Evolutionary conservation across 1,140 invertebrate species (phyloP).

Genomic region (Mya arenaria): DNA sequence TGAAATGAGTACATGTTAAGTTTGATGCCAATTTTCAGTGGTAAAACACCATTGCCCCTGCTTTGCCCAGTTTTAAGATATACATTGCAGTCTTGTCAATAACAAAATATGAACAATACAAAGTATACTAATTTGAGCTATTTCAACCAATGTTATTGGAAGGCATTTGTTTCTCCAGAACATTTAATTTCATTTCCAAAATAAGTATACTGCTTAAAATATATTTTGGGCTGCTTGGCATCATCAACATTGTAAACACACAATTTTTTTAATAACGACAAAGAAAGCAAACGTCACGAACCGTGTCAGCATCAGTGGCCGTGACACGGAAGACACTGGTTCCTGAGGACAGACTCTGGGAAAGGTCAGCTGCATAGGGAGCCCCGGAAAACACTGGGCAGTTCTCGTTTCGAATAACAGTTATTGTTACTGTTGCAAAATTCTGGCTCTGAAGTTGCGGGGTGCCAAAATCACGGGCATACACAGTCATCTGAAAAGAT

Average conservation of each 20-base stretch:
- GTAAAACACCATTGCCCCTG: too few species aligned
- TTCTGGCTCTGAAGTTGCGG: conserved; percentile 41
- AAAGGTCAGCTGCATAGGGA: conserved; percentile 47
- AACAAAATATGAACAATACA: too few species aligned
- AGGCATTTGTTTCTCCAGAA: not conserved
- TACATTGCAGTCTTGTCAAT: too few species aligned
- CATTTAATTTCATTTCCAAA: not conserved
- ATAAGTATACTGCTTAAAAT: too few species aligned
- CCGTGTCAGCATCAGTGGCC: conserved; percentile 75
- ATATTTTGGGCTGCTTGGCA: too few species aligned
- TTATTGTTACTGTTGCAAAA: conserved; percentile 64
- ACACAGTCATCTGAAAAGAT: conserved; percentile 63
- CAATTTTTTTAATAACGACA: not conserved
- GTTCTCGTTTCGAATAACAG: conserved; percentile 64
- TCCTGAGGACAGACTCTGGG: conserved; percentile 41
- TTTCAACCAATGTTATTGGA: too few species aligned
- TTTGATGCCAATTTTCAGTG: too few species aligned
- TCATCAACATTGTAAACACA: too few species aligned
- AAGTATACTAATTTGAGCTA: too few species aligned
- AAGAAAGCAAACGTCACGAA: conserved; percentile 73
- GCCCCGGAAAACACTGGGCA: conserved; percentile 66
- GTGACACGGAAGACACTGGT: conserved; percentile 55
- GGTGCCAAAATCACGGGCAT: conserved; percentile 59
- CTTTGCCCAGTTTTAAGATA: too few species aligned
- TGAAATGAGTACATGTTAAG: too few species aligned